phyloP scores from a whole-genome alignment of 2,888 invertebrate species.

The Chaetoderma sp. region DNA sequence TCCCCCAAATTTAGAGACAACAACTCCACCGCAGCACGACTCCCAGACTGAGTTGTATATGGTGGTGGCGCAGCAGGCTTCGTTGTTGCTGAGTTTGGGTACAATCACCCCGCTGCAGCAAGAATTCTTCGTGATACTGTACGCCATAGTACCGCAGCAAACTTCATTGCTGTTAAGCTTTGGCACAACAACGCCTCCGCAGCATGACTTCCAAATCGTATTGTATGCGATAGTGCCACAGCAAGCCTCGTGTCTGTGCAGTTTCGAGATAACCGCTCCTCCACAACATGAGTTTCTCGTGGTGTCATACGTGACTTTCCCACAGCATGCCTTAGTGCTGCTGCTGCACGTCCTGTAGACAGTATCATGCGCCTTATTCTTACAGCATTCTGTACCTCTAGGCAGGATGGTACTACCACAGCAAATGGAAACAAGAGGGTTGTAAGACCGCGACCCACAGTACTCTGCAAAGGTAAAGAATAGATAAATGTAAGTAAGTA shows the following conservation, averaged over 20 bases:
- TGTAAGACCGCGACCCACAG: no score
- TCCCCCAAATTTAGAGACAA: not conserved
- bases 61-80: not conserved
- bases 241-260: not conserved
- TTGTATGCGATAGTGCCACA: not conserved
- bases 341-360: not conserved
- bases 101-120: not conserved
- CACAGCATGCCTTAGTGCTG: not conserved
- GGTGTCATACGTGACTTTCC: not conserved
- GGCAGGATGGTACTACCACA: no score
- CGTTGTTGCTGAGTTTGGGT: not conserved
- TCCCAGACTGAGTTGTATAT: not conserved
- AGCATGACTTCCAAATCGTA: not conserved
- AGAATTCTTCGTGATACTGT: not conserved
- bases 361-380: no score
- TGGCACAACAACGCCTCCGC: not conserved
- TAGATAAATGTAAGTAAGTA: no score
- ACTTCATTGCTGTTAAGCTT: not conserved
- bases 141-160: not conserved
- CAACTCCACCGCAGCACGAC: not conserved
- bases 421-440: no score
- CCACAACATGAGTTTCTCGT: not conserved
- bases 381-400: no score
- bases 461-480: no score
- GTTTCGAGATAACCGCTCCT: not conserved